Base-by-base conservation (phyloP, 2,888 invertebrate species). In the Volucella bombylans region DNA sequence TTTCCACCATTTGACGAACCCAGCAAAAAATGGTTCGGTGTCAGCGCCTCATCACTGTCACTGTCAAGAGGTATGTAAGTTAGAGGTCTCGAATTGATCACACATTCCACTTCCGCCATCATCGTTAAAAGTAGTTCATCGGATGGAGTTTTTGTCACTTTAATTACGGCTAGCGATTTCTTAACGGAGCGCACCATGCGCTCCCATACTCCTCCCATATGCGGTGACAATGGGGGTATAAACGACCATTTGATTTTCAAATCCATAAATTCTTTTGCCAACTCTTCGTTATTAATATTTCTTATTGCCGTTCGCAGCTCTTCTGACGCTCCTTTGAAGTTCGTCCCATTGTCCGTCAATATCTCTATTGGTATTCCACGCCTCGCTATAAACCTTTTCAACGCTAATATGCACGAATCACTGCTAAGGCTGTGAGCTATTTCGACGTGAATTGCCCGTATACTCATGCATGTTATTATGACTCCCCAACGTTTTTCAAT, bases 191-290 rank as follows among this genome's bases (percentile, higher is more conserved):
- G 41, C n/a, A 59, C 59, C 59, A 57, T 57, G 8, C 57, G 57
- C 38, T 39, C 41, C 39, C 57, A 57, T 12, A 39, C 57, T n/a
- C 57, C 57, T 57, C 57, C 57, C 57, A 59, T 59, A 39, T 41
- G 57, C 14, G 57, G 57, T 12, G 39, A 39, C 11, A 38, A 38
- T 18, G 57, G n/a, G n/a, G n/a, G n/a, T 3, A 23, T 23, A 23
- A 41, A 57, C 4, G 57, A 9, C 55, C 38, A 55, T 31, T 31
- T 31, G 31, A 31, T 31, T 31, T 31, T 31, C 31, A 31, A 31
- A 6, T 31, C 2, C 31, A 31, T 31, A 31, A 31, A 31, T 31
- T 31, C 4, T 31, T 31, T 31, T 31, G 31, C 31, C 31, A 31
- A 6, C 31, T 31, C 31, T 31, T 31, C 31, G 31, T 31, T 31